phyloP scores from a whole-genome alignment of 37 sponge, comb jelly and placozoan species.

The Tethya wilhelma region DNA sequence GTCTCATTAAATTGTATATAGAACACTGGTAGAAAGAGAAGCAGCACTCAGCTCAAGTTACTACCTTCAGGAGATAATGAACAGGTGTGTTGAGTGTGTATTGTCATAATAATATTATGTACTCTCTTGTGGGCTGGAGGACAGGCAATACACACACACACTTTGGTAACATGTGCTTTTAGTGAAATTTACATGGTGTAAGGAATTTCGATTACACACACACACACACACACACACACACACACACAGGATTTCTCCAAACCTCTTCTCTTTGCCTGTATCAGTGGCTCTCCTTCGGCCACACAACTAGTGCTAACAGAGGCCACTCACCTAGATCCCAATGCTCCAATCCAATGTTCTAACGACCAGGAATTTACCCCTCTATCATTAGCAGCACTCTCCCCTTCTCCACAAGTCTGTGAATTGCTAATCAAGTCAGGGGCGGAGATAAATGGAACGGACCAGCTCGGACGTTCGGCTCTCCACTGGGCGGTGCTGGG shows the following conservation, averaged over 20 bases:
- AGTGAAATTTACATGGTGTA: no score
- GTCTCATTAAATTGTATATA: no score
- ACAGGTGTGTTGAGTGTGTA: no score
- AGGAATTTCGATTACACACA: no score
- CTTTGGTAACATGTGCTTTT: no score
- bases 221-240: no score
- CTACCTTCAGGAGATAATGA: no score
- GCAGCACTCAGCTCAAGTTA: no score
- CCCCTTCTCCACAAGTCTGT: background rate
- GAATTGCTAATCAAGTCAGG: constrained; percentile 29
- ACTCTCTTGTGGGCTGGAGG: no score
- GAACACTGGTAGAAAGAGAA: no score
- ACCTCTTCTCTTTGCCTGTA: constrained; percentile 36
- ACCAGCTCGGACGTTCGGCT: constrained; percentile 5
- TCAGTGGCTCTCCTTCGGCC: background rate
- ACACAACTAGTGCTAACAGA: constrained; percentile 5
- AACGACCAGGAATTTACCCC: constrained; percentile 51
- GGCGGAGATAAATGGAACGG: constrained; percentile 12
- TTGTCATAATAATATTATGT: no score
- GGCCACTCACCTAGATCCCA: background rate
- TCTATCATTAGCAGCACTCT: constrained; percentile 9
- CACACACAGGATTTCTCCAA: background rate
- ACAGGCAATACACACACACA: no score
- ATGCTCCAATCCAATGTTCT: constrained; percentile 25
- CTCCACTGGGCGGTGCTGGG: constrained; percentile 47